These are phyloP conservation scores for Drosophila robusta DNA, from an alignment of 2,888 invertebrate species.

Conservation along the genomic window DNA sequence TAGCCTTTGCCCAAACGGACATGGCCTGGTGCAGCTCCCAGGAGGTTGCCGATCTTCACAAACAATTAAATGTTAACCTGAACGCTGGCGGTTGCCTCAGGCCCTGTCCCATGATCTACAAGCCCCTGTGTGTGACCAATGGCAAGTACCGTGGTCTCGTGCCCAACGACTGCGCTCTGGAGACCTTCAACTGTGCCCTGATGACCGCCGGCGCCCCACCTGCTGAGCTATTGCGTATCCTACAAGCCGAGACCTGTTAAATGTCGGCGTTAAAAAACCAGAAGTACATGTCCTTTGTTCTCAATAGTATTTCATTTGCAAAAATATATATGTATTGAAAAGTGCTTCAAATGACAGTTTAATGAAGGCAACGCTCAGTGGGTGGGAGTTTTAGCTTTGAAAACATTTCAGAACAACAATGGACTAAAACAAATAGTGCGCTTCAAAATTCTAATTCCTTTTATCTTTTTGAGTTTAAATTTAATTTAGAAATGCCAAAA, in stretches of 20 bases:
- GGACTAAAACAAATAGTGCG: no score
- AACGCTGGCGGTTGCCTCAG: constrained; percentile 62
- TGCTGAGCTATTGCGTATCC: constrained; percentile 50
- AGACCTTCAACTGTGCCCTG: constrained; percentile 75
- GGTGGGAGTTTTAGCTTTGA: no score
- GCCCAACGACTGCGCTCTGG: constrained; percentile 73
- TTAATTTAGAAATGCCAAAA: no score
- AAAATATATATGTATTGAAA: constrained; percentile 3
- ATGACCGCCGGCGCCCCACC: constrained; percentile 36
- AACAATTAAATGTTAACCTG: constrained; percentile 61
- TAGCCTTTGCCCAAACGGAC: constrained; percentile 67
- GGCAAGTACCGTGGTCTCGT: constrained; percentile 77
- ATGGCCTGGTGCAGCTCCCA: constrained; percentile 81
- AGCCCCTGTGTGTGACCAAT: constrained; percentile 80
- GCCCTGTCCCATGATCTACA: constrained; percentile 78
- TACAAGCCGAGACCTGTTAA: constrained; percentile 57
- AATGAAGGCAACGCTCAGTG: not conserved
- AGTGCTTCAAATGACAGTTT: not conserved
- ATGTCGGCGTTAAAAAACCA: not conserved
- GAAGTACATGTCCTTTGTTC: not conserved
- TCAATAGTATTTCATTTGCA: constrained; percentile 9
- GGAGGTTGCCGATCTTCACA: constrained; percentile 58
- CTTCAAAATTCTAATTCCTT: no score
- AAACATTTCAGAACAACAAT: no score
- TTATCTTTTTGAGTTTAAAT: no score